Evolutionary conservation across 2,888 invertebrate genomes (phyloP), one percentile per base, ranked within the genome.

Genomic region (Hirudinaria manillensis): DNA sequence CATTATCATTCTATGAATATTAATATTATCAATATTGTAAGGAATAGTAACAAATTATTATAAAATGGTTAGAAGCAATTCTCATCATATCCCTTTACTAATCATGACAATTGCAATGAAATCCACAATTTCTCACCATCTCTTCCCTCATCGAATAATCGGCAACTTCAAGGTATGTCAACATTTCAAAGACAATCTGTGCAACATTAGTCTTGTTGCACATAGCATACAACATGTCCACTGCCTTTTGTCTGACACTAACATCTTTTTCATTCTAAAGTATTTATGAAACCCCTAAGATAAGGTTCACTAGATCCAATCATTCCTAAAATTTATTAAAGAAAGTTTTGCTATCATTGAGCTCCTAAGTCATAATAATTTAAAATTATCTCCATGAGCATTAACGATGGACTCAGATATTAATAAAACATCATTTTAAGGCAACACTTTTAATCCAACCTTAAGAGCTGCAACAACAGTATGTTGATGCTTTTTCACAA

Each of bases 131-230:
- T 21, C 76, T 36, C 80, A 89, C 99, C 99, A 99, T 99, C 88
- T 99, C 99, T 87, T 99, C 99, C 80, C 99, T 89, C 82, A 99
- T 99, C 34, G 98, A 98, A 87, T 99, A 99, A 87, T 99, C 99
- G 76, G 99, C 99, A 34, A 97, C 95, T 88, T 99, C 99, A 81
- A 99, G 88, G 85, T 99, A 99, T 84, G 94, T 93, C 80, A 99
- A 88, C 99, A 99, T 99, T 87, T 99, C 99, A 84, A 95, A 94
- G 7, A 99, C 99, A 85, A 99, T 99, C 88, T 98, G 96, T 86
- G 96, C 96, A 32, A 98, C 96, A 87, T 99, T 99, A 80, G 93
- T 93, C 84, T 96, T 93, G 87, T 99, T 99, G 87, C 99, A 99
- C 99, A 99, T 99, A 65, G 99, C 99, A 87, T 99, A 99, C 2